Percentiles rank a stretch among this genome's conserved stretches.
Conservation (phyloP, 2,797 vertebrate genomes). For the Nannoperca obscura region DNA sequence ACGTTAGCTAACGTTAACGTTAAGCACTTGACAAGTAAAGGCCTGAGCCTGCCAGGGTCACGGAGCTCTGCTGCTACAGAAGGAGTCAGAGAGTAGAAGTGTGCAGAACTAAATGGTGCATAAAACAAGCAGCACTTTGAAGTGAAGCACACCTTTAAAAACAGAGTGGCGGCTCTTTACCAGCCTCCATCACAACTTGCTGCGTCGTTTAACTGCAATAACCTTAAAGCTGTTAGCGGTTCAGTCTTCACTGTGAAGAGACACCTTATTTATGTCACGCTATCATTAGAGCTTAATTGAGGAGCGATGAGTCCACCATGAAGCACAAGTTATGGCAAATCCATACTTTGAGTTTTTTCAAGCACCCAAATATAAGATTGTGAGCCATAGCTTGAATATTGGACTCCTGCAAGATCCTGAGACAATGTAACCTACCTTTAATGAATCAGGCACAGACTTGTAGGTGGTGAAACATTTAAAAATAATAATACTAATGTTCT, state of each 20-base stretch:
- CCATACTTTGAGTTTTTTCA: neutral
- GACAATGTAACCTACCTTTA: neutral
- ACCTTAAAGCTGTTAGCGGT: slow-evolving; percentile 13
- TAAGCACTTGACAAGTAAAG: neutral
- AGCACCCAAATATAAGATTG: neutral
- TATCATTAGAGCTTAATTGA: neutral
- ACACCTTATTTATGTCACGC: slow-evolving; percentile 1
- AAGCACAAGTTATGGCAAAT: neutral
- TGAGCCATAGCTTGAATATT: neutral
- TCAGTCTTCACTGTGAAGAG: slow-evolving; percentile 7
- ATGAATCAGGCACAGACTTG: too few species aligned
- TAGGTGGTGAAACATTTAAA: too few species aligned
- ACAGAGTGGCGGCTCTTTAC: neutral
- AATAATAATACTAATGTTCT: too few species aligned
- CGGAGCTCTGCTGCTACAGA: neutral
- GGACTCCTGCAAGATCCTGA: neutral
- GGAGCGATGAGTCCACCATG: neutral
- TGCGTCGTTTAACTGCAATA: slow-evolving; percentile 34
- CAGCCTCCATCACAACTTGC: neutral
- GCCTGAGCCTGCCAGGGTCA: neutral
- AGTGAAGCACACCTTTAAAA: slow-evolving; percentile 14
- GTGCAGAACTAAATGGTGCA: slow-evolving; percentile 2
- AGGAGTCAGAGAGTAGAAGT: neutral
- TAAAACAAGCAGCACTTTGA: slow-evolving; percentile 11
- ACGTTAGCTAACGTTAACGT: too few species aligned